phyloP scores from a whole-genome alignment of 2,888 invertebrate genomes.

The Patella pellucida region DNA sequence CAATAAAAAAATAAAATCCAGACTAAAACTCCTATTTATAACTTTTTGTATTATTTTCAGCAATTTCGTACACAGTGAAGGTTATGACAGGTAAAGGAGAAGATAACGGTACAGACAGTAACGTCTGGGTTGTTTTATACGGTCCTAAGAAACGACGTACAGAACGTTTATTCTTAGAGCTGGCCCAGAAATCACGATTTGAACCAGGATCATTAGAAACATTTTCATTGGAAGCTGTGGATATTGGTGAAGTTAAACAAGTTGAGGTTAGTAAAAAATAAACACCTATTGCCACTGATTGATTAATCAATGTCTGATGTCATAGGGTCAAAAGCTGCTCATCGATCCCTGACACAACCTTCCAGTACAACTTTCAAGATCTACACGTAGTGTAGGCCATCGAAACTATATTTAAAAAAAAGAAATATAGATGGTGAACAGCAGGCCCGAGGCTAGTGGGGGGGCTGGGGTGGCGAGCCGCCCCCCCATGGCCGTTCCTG shows the following conservation, averaged over 20 bases:
- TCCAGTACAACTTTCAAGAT: not conserved
- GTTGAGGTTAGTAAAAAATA: conserved; percentile 59
- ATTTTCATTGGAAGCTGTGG: conserved; percentile 69
- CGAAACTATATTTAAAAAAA: too few species aligned
- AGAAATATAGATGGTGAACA: too few species aligned
- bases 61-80: conserved; percentile 68
- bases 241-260: conserved; percentile 66
- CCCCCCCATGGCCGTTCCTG: too few species aligned
- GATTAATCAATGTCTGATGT: too few species aligned
- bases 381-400: too few species aligned
- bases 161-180: conserved; percentile 62
- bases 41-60: conserved; percentile 43
- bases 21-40: too few species aligned
- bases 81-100: conserved; percentile 67
- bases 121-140: conserved; percentile 65
- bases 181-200: conserved; percentile 64
- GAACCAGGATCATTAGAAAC: conserved; percentile 66
- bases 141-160: conserved; percentile 63
- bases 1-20: too few species aligned
- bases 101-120: conserved; percentile 67
- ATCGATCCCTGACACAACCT: too few species aligned
- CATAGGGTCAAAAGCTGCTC: too few species aligned
- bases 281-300: not conserved
- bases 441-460: too few species aligned
- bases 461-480: too few species aligned